These are phyloP conservation scores for Brachylomia viminalis DNA, from an alignment of 2,888 invertebrate genomes.

Conservation along the genomic window DNA sequence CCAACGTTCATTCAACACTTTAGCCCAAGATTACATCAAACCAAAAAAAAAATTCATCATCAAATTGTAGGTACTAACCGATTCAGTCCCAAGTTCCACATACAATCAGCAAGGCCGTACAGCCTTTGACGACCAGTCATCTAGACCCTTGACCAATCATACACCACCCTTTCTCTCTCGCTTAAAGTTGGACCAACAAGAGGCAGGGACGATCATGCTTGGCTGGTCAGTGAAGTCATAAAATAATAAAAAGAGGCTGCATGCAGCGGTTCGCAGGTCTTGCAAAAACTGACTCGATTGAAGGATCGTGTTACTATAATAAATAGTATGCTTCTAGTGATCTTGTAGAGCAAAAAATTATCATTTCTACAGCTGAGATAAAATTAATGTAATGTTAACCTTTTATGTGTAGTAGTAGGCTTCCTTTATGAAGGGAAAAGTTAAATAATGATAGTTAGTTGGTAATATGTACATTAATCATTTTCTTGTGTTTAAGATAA, in stretches of 20 bases:
- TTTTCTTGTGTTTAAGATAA: neutral
- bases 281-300: constrained; percentile 57
- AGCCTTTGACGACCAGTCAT: constrained; percentile 45
- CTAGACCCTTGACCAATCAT: constrained; percentile 28
- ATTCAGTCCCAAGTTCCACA: constrained; percentile 41
- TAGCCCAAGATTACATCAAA: constrained; percentile 12
- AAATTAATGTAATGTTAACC: constrained; percentile 29
- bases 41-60: constrained; percentile 46
- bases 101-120: constrained; percentile 59
- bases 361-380: constrained; percentile 22
- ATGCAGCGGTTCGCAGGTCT: constrained; percentile 45
- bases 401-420: constrained; percentile 20
- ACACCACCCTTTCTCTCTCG: neutral
- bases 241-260: constrained; percentile 53
- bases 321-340: constrained; percentile 46
- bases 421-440: constrained; percentile 1
- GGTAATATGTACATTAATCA: constrained; percentile 10
- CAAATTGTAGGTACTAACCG: constrained; percentile 38
- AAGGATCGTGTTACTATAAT: constrained; percentile 58
- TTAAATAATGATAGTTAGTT: constrained; percentile 7
- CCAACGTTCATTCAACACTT: constrained; percentile 32
- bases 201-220: constrained; percentile 14
- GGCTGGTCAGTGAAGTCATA: constrained; percentile 31
- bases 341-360: constrained; percentile 36
- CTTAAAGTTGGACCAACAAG: neutral